Percentiles rank a stretch among this genome's conserved stretches.
Evolutionary conservation across 1,140 invertebrate species (phyloP).

Genomic region (Lepidurus arcticus): DNA sequence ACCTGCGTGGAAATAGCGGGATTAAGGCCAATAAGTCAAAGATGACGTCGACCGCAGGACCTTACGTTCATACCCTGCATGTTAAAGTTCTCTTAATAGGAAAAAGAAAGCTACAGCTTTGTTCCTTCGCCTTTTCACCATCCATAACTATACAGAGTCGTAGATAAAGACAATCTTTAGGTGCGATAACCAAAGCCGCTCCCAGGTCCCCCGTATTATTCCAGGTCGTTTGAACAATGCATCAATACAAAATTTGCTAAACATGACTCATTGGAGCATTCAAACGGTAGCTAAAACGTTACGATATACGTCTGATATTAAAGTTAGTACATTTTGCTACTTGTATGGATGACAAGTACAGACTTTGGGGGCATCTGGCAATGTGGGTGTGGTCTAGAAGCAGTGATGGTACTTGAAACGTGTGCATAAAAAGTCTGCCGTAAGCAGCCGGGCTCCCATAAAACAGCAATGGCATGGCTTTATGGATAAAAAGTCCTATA

Average conservation of each 20-base stretch:
- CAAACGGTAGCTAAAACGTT: too few relatives aligned
- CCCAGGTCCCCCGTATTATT: too few relatives aligned
- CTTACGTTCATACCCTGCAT: not conserved
- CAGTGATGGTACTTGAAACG: not conserved
- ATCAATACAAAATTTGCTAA: too few relatives aligned
- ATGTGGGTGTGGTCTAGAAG: not conserved
- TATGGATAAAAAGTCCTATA: not conserved
- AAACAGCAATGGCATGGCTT: slow-evolving; percentile 5
- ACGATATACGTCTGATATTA: too few relatives aligned
- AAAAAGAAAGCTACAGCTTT: too few relatives aligned
- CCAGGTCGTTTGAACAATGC: too few relatives aligned
- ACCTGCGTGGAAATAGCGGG: not conserved
- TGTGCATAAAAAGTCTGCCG: not conserved
- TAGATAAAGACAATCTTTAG: too few relatives aligned
- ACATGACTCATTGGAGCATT: too few relatives aligned
- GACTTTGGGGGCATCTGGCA: not conserved
- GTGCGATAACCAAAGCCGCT: too few relatives aligned
- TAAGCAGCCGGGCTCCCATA: not conserved
- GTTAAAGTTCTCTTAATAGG: too few relatives aligned
- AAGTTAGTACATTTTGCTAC: not conserved
- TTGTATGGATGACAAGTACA: not conserved
- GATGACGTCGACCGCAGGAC: not conserved
- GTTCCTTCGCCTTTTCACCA: too few relatives aligned
- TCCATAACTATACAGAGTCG: too few relatives aligned
- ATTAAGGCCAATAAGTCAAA: slow-evolving; percentile 16